Conservation (phyloP, 92 coral and sea anemone species). For the Virgularia gustaviana region DNA sequence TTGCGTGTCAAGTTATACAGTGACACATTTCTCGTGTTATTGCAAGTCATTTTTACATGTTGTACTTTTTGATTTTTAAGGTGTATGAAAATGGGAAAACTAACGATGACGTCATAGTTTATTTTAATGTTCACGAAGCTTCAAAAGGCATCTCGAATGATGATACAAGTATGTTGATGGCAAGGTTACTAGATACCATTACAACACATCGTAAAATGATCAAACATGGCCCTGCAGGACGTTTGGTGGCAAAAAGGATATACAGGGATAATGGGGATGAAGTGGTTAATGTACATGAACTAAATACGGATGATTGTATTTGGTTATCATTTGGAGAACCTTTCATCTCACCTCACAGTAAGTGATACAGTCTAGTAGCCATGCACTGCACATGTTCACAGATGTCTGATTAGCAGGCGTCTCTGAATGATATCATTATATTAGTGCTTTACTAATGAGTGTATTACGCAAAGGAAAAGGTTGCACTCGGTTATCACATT, state of each 20-base stretch:
- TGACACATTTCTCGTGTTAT: no score
- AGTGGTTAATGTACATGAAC: slow-evolving; percentile 62
- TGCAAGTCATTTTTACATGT: no score
- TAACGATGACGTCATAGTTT: slow-evolving; percentile 63
- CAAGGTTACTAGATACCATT: slow-evolving; percentile 81
- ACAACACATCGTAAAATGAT: slow-evolving; percentile 69
- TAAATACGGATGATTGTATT: slow-evolving; percentile 79
- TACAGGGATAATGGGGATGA: slow-evolving; percentile 78
- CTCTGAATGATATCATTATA: no score
- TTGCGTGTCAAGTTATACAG: no score
- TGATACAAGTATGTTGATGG: slow-evolving; percentile 56
- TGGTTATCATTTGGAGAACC: slow-evolving; percentile 97
- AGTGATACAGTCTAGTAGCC: slow-evolving; percentile 11
- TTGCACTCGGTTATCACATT: no score
- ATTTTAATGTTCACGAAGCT: slow-evolving; percentile 89
- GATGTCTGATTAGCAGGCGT: no score
- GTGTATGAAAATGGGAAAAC: slow-evolving; percentile 84
- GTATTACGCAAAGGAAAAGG: no score
- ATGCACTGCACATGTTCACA: neutral
- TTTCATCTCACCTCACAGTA: slow-evolving; percentile 72
- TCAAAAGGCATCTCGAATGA: slow-evolving; percentile 81
- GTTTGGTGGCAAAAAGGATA: slow-evolving; percentile 73
- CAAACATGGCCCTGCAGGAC: slow-evolving; percentile 82
- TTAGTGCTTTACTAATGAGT: no score
- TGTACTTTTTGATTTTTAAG: slow-evolving; percentile 48